Percentiles rank a stretch among this genome's conserved stretches.
Conservation (phyloP, 2,113 vertebrate species). For the Oreotragus oreotragus region DNA sequence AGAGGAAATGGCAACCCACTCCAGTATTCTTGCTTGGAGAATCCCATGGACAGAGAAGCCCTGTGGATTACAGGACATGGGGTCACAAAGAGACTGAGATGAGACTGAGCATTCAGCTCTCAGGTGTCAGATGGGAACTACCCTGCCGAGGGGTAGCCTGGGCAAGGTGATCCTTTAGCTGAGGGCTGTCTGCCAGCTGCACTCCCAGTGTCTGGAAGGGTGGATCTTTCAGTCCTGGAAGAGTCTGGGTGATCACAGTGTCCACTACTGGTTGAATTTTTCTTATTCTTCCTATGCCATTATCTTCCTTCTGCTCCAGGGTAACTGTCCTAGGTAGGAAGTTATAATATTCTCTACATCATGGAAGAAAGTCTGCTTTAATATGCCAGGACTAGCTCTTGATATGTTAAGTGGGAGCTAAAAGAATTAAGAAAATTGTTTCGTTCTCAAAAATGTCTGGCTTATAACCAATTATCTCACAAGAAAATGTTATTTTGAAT, state of each 20-base stretch:
- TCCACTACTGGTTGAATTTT: background rate
- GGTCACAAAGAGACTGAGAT: background rate
- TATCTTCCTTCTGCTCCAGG: background rate
- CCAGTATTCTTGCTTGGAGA: background rate
- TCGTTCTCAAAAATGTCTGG: constrained; percentile 51
- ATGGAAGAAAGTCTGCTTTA: constrained; percentile 36
- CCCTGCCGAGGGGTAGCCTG: background rate
- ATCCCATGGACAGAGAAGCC: background rate
- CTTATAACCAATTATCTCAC: constrained; percentile 54
- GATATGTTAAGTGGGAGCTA: constrained; percentile 40
- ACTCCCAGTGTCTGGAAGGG: background rate
- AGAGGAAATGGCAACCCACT: background rate
- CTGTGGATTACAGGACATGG: background rate
- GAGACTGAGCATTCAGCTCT: background rate
- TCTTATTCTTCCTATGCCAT: background rate
- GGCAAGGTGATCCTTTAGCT: background rate
- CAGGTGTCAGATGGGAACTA: background rate
- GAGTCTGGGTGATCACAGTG: background rate
- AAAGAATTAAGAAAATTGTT: constrained; percentile 57
- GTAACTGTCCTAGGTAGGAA: background rate
- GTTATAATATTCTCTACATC: background rate
- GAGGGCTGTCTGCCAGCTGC: background rate
- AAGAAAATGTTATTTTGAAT: constrained; percentile 58
- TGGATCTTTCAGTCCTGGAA: background rate
- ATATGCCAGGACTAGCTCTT: background rate